Evolutionary conservation across 2,888 invertebrate genomes (phyloP).

Genomic region (Chydorus sphaericus): DNA sequence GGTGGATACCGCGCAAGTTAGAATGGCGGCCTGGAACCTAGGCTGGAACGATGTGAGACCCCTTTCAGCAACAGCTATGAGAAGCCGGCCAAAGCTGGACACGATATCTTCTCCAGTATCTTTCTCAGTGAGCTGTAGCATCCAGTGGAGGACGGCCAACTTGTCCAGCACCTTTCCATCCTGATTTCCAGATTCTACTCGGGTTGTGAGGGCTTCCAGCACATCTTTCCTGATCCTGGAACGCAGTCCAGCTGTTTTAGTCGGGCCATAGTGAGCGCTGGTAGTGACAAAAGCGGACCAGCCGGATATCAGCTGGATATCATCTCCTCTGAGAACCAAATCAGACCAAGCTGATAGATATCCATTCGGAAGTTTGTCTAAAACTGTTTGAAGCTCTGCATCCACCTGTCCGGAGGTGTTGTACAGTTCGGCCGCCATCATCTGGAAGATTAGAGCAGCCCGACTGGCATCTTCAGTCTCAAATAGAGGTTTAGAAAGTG

Average conservation of each 20-base stretch:
- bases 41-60: not conserved
- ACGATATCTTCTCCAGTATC: not conserved
- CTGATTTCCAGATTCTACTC: not conserved
- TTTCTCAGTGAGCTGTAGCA: slow-evolving; percentile 1
- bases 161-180: not conserved
- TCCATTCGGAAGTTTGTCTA: not conserved
- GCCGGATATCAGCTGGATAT: not conserved
- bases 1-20: not conserved
- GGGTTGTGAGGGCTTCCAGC: not conserved
- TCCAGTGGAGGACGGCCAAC: not conserved
- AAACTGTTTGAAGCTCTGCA: not conserved
- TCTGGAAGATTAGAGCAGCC: not conserved
- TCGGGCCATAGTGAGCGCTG: slow-evolving; percentile 1
- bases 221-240: not conserved
- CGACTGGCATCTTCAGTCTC: not conserved
- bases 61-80: not conserved
- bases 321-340: not conserved
- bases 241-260: not conserved
- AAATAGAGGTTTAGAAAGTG: not conserved
- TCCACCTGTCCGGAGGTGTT: not conserved
- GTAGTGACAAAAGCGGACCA: not conserved
- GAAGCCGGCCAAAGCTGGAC: not conserved
- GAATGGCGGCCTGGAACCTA: not conserved
- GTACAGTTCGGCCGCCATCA: not conserved
- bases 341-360: not conserved